Conservation (phyloP, 2,797 vertebrate genomes). For the Gambusia yucatana region DNA sequence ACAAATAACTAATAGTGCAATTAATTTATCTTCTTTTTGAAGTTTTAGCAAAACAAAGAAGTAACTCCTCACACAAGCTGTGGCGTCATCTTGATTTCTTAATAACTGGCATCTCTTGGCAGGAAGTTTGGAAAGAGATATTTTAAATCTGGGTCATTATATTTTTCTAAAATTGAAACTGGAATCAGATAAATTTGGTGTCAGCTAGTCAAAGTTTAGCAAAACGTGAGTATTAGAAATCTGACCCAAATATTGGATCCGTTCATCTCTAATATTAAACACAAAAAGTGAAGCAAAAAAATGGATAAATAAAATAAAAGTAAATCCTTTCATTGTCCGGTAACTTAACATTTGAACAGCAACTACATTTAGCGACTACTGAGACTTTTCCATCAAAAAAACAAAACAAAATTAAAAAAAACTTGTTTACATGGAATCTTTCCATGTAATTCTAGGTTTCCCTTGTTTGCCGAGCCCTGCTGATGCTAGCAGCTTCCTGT, state of each 20-base stretch:
- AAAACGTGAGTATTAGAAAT: neutral
- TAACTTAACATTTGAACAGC: neutral
- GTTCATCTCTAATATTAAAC: neutral
- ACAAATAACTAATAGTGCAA: neutral
- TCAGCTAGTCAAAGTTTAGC: neutral
- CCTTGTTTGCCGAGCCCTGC: slow-evolving; percentile 48
- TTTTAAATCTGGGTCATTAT: neutral
- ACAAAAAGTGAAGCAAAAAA: neutral
- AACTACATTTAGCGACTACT: neutral
- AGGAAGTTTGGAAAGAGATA: neutral
- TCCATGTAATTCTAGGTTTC: slow-evolving; percentile 34
- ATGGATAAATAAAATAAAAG: neutral
- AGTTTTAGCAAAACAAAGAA: neutral
- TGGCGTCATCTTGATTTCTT: neutral
- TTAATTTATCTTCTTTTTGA: neutral
- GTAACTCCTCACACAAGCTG: neutral
- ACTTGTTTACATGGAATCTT: slow-evolving; percentile 52
- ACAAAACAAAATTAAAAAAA: neutral
- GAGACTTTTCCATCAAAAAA: slow-evolving; percentile 32
- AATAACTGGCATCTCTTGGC: neutral
- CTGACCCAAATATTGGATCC: neutral
- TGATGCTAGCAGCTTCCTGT: slow-evolving; percentile 67
- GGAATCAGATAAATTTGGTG: neutral
- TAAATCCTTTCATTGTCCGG: slow-evolving; percentile 5
- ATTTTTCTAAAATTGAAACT: neutral